Base-by-base conservation (phyloP, 2,797 vertebrate species). In the Calcarius lapponicus region DNA sequence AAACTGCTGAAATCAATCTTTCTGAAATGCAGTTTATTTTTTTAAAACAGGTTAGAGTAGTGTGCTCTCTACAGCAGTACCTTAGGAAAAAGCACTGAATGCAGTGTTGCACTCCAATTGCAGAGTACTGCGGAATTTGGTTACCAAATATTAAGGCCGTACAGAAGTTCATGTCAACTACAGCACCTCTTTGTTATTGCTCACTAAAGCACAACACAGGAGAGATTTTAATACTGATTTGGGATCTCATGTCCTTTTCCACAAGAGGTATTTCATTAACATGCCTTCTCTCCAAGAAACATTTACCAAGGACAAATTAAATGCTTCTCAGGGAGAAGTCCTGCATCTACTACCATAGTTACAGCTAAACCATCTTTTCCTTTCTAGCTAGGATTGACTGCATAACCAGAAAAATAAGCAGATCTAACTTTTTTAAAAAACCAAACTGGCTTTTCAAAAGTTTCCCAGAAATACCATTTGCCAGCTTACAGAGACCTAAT, bases 121-220 rank as follows among this genome's bases (percentile, higher is more conserved):
- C 42, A 60, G 51, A 83, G 47, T 22, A 42, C 56, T 56, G 48
- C 45, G 87, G 56, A 38, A 40, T 50, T 48, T 84, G 48, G 56
- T n/a, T 61, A 47, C 57, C 11, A 29, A 34, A 36, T 60, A 75
- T 45, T 54, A 86, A 80, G 58, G 71, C 45, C 45, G 42, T 70
- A 54, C 25, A 71, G 50, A 84, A 80, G 43, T 71, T 83, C 42
- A 42, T 13, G 17, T 84, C 75, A 92, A 48, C 75, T 71, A 75
- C 45, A 94, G 67, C 34, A 89, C 11, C 32, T 80, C 70, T 76
- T 72, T 72, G 69, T 86, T 82, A 86, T 32, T 76, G 54, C 36
- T 90, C 88, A 81, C 10, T 53, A 83, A 80, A 93, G 83, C 72
- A 84, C 58, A 93, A 61, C 57, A 69, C 34, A 88, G 82, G 78